These are phyloP conservation scores for Baronia brevicornis DNA, from an alignment of 2,888 invertebrate species.

Conservation along the genomic window DNA sequence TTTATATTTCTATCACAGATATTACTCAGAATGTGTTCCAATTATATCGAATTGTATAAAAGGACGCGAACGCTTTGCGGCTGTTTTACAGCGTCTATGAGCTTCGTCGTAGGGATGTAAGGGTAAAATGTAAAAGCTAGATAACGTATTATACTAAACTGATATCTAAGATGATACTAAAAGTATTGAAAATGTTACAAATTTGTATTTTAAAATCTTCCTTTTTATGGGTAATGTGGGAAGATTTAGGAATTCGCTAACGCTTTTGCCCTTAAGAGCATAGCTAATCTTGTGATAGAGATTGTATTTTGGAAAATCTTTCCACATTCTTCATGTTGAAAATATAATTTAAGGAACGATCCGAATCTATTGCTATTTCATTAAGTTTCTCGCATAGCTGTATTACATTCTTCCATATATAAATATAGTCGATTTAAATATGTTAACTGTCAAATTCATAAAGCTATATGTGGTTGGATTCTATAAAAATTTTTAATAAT, in stretches of 20 bases:
- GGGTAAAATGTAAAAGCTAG: constrained; percentile 62
- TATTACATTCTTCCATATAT: constrained; percentile 38
- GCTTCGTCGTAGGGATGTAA: constrained; percentile 69
- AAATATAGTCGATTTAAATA: constrained; percentile 34
- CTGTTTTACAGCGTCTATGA: constrained; percentile 59
- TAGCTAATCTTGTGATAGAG: constrained; percentile 21
- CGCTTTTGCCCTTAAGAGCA: constrained; percentile 14
- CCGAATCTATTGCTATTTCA: constrained; percentile 21
- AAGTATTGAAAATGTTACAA: constrained; percentile 72
- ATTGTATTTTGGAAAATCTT: constrained; percentile 11
- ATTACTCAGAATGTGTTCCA: constrained; percentile 51
- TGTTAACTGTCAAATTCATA: constrained; percentile 45
- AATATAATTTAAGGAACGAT: constrained; percentile 23
- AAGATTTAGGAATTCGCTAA: constrained; percentile 18
- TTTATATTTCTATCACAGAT: constrained; percentile 54
- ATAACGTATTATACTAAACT: constrained; percentile 52
- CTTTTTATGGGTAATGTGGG: constrained; percentile 27
- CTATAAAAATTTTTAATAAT: constrained; percentile 54
- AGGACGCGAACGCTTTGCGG: constrained; percentile 45
- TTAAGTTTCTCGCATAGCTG: constrained; percentile 31
- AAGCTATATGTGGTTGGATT: constrained; percentile 48
- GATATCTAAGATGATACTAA: constrained; percentile 66
- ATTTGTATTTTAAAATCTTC: constrained; percentile 60
- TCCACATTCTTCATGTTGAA: too few species aligned
- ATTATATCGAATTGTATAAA: constrained; percentile 39